A percentile compares a stretch with the other conserved stretches of the same genome.
Evolutionary conservation across 2,113 vertebrate genomes (phyloP).

Genomic region (Atlantisia rogersi): DNA sequence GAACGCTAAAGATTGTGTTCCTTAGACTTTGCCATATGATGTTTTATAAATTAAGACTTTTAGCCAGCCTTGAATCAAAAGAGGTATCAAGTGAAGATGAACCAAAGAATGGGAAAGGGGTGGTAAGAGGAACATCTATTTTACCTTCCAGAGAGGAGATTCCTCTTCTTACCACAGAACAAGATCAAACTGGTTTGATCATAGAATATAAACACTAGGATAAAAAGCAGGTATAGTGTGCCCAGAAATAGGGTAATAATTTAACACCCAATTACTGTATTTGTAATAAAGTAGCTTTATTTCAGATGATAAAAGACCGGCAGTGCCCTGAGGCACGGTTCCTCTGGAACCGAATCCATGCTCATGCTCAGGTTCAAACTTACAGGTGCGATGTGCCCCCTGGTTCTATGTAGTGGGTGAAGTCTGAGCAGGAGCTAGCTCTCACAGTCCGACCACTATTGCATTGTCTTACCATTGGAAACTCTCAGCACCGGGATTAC

Average conservation of each 20-base stretch:
- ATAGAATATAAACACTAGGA: background rate
- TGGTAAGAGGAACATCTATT: background rate
- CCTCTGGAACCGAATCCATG: background rate
- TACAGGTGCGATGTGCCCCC: background rate
- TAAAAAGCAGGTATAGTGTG: background rate
- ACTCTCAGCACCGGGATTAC: background rate
- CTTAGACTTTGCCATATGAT: background rate
- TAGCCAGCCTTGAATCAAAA: background rate
- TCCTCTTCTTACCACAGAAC: background rate
- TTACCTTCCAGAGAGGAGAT: background rate
- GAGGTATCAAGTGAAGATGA: background rate
- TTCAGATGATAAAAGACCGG: constrained; percentile 7
- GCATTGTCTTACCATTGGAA: background rate
- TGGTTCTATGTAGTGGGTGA: background rate
- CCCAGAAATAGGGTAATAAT: background rate
- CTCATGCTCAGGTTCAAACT: background rate
- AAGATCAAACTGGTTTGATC: background rate
- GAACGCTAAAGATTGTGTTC: background rate
- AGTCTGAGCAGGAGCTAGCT: background rate
- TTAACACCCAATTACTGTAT: background rate
- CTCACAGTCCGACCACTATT: background rate
- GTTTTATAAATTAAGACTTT: background rate
- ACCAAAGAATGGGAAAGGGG: background rate
- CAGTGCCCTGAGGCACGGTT: background rate
- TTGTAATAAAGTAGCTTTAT: background rate